Percentiles rank a stretch among this genome's conserved stretches.
These are phyloP conservation scores for Megalopta genalis DNA, from an alignment of 1,140 invertebrate species.

Conservation along the genomic window DNA sequence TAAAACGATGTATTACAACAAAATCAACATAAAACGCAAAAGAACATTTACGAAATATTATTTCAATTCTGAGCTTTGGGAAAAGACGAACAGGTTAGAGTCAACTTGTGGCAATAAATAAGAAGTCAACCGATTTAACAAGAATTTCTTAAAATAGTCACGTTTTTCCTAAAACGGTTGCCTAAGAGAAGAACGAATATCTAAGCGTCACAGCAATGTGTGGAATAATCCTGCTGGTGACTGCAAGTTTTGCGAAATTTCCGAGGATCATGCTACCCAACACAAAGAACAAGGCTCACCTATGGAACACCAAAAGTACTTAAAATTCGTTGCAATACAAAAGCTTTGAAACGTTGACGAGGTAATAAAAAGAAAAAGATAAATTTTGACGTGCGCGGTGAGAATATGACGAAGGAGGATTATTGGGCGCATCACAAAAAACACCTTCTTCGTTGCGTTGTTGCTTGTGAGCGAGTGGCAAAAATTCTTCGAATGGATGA, in stretches of 20 bases:
- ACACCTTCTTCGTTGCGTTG: conserved; percentile 50
- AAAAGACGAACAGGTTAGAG: conserved; percentile 40
- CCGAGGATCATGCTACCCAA: not conserved
- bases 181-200: conserved; percentile 10
- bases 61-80: not conserved
- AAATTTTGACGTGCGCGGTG: conserved; percentile 51
- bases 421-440: conserved; percentile 50
- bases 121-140: not conserved
- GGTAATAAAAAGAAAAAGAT: conserved; percentile 16
- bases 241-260: conserved; percentile 6
- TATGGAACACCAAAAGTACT: not conserved
- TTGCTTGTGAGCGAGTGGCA: conserved; percentile 30
- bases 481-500: conserved; percentile 38
- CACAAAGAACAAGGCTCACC: conserved; percentile 6
- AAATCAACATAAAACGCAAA: not conserved
- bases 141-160: conserved; percentile 43
- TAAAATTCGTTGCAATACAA: not conserved
- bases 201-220: conserved; percentile 28
- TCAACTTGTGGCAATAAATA: conserved; percentile 26
- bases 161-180: conserved; percentile 27
- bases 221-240: conserved; percentile 13
- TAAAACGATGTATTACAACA: not conserved
- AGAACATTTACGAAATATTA: not conserved
- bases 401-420: conserved; percentile 41
- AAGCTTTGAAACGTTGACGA: not conserved